Evolutionary conservation across 2,113 vertebrate species (phyloP).

Genomic region (Accipiter cooperii): DNA sequence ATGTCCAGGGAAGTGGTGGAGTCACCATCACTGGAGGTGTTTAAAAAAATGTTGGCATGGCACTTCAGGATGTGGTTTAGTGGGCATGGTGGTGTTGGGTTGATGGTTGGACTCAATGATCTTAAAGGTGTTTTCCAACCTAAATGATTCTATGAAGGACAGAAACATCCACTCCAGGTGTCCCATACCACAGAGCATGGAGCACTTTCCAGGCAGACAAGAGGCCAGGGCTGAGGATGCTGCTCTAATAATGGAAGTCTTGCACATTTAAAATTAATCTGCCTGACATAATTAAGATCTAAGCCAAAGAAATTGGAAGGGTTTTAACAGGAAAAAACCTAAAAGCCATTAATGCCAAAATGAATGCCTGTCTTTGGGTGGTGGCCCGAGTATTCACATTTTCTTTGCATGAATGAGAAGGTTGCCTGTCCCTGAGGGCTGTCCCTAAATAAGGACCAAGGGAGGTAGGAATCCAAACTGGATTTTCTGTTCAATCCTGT

Average conservation of each 20-base stretch:
- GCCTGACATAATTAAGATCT: not conserved
- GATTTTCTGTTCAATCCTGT: not conserved
- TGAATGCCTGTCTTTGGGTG: accelerated
- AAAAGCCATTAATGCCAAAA: not conserved
- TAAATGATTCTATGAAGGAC: not conserved
- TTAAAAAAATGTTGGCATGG: too few relatives aligned
- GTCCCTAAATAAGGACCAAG: not conserved
- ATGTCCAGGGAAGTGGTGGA: too few relatives aligned
- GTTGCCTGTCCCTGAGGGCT: accelerated
- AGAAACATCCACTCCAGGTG: not conserved
- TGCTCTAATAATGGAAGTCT: not conserved
- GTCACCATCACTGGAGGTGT: too few relatives aligned
- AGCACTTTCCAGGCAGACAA: not conserved
- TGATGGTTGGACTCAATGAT: too few relatives aligned
- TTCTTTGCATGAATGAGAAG: not conserved
- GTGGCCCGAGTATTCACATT: not conserved
- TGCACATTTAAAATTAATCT: not conserved
- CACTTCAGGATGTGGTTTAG: too few relatives aligned
- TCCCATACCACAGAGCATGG: not conserved
- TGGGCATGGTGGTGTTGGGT: too few relatives aligned
- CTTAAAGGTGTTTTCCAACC: too few relatives aligned
- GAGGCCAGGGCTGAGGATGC: not conserved
- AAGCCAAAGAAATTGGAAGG: not conserved
- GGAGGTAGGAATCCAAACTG: not conserved
- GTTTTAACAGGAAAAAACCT: not conserved